A percentile compares a stretch with the other conserved stretches of the same genome.
Evolutionary conservation across 2,797 vertebrate species (phyloP).

Genomic region (Sebastes diploproa): DNA sequence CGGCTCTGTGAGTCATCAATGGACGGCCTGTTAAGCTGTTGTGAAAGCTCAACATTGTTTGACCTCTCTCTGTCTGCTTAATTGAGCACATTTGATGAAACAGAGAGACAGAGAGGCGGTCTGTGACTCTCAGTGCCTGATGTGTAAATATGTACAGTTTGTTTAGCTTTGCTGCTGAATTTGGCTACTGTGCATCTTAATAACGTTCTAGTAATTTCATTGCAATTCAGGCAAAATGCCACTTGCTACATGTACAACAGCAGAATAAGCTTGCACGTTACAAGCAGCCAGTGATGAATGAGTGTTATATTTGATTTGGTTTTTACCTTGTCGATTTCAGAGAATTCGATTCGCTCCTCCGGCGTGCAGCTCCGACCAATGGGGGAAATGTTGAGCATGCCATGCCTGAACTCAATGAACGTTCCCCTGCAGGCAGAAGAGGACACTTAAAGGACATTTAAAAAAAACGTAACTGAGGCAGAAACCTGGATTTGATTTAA

Average conservation of each 20-base stretch:
- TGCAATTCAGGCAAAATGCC: not conserved
- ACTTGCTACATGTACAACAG: not conserved
- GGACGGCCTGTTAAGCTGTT: slow-evolving; percentile 19
- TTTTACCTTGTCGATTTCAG: slow-evolving; percentile 93
- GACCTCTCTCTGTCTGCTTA: slow-evolving; percentile 17
- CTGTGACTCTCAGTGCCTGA: not conserved
- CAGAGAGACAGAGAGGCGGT: not conserved
- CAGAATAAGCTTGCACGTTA: not conserved
- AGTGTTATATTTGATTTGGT: not conserved
- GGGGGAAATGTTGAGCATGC: slow-evolving; percentile 96
- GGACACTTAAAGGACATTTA: not conserved
- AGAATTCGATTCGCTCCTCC: slow-evolving; percentile 95
- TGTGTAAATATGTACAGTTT: not conserved
- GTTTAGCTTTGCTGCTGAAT: not conserved
- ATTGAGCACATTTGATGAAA: slow-evolving; percentile 7
- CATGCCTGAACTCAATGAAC: slow-evolving; percentile 97
- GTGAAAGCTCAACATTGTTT: slow-evolving; percentile 53
- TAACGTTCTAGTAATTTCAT: not conserved
- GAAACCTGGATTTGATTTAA: not conserved
- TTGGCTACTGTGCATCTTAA: not conserved
- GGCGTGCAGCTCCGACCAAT: slow-evolving; percentile 94
- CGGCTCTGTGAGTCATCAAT: slow-evolving; percentile 38
- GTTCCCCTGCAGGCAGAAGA: slow-evolving; percentile 86
- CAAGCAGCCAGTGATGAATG: not conserved
- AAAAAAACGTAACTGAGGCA: not conserved